Conservation (phyloP, 2,797 vertebrate species). For the Hoplostethus atlanticus region DNA sequence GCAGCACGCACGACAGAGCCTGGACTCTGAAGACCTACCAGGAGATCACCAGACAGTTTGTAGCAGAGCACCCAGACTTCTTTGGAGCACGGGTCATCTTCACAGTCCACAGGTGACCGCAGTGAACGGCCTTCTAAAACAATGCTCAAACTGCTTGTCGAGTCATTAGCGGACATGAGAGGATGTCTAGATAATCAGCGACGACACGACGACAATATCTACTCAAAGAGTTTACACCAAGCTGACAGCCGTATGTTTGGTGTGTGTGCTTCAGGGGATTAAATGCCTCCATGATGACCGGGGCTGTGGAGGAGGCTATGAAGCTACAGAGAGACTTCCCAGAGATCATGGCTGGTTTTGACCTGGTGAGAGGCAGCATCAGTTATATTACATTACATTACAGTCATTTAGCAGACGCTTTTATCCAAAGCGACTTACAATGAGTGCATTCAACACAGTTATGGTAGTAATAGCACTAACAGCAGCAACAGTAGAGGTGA, state of each 20-base stretch:
- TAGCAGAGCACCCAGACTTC: conserved; percentile 87
- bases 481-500: not conserved
- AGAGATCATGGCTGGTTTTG: conserved; percentile 91
- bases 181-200: too few relatives aligned
- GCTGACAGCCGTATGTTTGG: not conserved
- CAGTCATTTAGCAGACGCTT: too few relatives aligned
- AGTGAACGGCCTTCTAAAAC: too few relatives aligned
- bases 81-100: conserved; percentile 88
- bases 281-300: conserved; percentile 75
- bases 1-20: conserved; percentile 76
- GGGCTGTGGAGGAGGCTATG: conserved; percentile 82
- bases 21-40: conserved; percentile 87
- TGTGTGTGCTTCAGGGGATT: conserved; percentile 76
- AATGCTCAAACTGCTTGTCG: not conserved
- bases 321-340: conserved; percentile 84
- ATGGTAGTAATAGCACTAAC: not conserved
- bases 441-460: too few relatives aligned
- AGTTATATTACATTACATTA: too few relatives aligned
- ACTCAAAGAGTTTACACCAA: not conserved
- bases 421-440: too few relatives aligned
- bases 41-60: conserved; percentile 84
- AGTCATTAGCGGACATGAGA: not conserved
- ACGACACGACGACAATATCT: too few relatives aligned
- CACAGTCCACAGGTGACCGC: conserved; percentile 84
- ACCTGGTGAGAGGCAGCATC: conserved; percentile 85